A percentile compares a stretch with the other conserved stretches of the same genome.
Conservation (phyloP, 2,113 vertebrate species). For the Lota lota region DNA sequence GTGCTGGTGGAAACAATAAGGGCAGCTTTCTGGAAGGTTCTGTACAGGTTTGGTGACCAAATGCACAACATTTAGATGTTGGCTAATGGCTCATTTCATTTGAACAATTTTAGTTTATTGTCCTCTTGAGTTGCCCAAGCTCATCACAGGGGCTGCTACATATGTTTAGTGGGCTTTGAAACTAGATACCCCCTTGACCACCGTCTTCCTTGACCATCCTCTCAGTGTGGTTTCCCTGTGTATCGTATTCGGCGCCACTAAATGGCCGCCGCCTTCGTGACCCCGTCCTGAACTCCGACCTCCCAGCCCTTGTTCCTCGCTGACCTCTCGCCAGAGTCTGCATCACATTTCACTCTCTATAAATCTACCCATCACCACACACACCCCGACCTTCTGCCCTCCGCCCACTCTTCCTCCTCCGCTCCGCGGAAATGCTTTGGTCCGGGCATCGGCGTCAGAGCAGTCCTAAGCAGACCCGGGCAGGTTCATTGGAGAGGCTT, state of each 20-base stretch:
- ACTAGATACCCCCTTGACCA: no score
- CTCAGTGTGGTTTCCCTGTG: no score
- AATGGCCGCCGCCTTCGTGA: conserved; percentile 27
- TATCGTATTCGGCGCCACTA: neutral
- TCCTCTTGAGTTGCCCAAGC: no score
- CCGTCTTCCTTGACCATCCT: no score
- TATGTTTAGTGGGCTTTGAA: no score
- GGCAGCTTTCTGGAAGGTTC: conserved; percentile 5
- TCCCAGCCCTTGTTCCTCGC: conserved; percentile 16
- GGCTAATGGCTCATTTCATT: no score
- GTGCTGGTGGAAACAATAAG: conserved; percentile 16
- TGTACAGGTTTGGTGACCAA: neutral
- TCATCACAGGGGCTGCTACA: no score
- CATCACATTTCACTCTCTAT: conserved; percentile 61
- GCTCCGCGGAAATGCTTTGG: conserved; percentile 18
- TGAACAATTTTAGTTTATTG: no score
- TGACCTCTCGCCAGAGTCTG: conserved; percentile 40
- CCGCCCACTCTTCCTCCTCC: neutral
- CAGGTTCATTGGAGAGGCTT: conserved; percentile 2
- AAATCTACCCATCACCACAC: conserved; percentile 54
- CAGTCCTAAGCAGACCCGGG: neutral
- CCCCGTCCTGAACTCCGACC: conserved; percentile 60
- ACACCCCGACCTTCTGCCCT: neutral
- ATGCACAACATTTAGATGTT: no score
- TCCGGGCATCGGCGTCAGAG: conserved; percentile 16